Evolutionary conservation across 1,140 invertebrate species (phyloP).

Genomic region (Goniozus legneri): DNA sequence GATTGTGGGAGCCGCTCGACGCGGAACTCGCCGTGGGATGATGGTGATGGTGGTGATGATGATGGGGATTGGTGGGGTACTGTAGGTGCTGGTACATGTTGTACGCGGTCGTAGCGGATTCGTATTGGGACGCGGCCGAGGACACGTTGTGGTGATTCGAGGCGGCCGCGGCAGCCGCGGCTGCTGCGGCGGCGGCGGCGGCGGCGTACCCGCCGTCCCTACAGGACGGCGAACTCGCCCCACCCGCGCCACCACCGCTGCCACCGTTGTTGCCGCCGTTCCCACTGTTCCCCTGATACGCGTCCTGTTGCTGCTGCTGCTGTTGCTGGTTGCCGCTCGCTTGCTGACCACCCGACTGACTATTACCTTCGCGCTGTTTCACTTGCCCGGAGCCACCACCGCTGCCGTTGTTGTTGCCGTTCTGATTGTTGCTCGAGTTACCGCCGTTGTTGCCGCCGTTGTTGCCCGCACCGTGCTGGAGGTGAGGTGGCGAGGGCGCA

Average conservation of each 20-base stretch:
- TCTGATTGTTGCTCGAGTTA: too few relatives aligned
- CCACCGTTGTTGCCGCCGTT: conserved; percentile 5
- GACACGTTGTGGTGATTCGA: conserved; percentile 35
- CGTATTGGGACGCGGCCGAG: conserved; percentile 45
- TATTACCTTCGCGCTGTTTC: conserved; percentile 79
- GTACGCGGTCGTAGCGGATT: conserved; percentile 43
- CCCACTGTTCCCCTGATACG: conserved; percentile 24
- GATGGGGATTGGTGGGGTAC: conserved; percentile 49
- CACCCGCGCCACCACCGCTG: conserved; percentile 24
- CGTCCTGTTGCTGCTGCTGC: conserved; percentile 38
- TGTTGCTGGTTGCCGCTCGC: conserved; percentile 36
- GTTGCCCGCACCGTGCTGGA: conserved; percentile 28
- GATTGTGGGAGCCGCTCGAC: conserved; percentile 22
- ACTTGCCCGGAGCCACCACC: conserved; percentile 55
- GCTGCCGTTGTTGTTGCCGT: conserved; percentile 29
- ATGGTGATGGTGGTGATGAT: conserved; percentile 49
- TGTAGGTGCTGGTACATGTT: conserved; percentile 54
- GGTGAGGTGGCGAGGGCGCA: conserved; percentile 41
- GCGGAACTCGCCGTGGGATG: conserved; percentile 19
- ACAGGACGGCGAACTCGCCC: conserved; percentile 42
- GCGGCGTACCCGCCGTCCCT: conserved; percentile 42
- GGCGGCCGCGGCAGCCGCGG: conserved; percentile 22
- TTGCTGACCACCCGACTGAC: conserved; percentile 45
- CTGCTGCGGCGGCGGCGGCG: conserved; percentile 30
- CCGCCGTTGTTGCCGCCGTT: conserved; percentile 30